These are phyloP conservation scores for rat (Rattus norvegicus) DNA, from an alignment of 2,113 vertebrate species.

Conservation along the genomic window DNA sequence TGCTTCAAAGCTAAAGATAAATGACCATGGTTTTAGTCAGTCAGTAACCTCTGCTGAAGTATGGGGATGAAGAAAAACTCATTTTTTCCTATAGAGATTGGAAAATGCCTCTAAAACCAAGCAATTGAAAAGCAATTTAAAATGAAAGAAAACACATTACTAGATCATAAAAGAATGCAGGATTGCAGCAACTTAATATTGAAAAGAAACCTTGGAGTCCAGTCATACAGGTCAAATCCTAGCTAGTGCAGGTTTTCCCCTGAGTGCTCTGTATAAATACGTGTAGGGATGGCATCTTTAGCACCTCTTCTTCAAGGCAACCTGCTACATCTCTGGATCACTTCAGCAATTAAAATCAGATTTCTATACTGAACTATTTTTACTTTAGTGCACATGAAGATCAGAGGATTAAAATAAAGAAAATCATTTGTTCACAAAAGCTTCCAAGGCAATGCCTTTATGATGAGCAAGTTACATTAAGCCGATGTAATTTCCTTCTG, in stretches of 20 bases:
- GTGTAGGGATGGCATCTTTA: constrained; percentile 16
- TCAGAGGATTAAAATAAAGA: constrained; percentile 44
- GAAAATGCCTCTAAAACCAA: constrained; percentile 36
- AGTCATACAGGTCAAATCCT: not conserved
- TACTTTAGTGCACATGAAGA: constrained; percentile 43
- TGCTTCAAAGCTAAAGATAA: constrained; percentile 50
- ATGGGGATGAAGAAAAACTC: not conserved
- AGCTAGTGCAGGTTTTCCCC: not conserved
- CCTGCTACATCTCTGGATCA: not conserved
- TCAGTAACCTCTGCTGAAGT: not conserved
- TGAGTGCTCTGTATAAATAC: not conserved
- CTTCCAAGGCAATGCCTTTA: constrained; percentile 63
- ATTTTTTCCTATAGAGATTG: constrained; percentile 1
- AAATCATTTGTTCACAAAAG: constrained; percentile 56
- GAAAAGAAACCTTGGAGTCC: not conserved
- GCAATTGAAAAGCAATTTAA: constrained; percentile 38
- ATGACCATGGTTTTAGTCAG: not conserved
- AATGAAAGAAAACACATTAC: not conserved
- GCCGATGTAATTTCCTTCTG: constrained; percentile 69
- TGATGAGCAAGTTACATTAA: constrained; percentile 64
- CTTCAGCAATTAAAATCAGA: constrained; percentile 37
- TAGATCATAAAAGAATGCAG: not conserved
- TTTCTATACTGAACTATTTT: constrained; percentile 38
- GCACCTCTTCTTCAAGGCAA: constrained; percentile 39
- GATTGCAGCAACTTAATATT: not conserved